A percentile compares a stretch with the other conserved stretches of the same genome.
These are phyloP conservation scores for Synodontis membranacea DNA, from an alignment of 2,113 vertebrate genomes.

Conservation along the genomic window DNA sequence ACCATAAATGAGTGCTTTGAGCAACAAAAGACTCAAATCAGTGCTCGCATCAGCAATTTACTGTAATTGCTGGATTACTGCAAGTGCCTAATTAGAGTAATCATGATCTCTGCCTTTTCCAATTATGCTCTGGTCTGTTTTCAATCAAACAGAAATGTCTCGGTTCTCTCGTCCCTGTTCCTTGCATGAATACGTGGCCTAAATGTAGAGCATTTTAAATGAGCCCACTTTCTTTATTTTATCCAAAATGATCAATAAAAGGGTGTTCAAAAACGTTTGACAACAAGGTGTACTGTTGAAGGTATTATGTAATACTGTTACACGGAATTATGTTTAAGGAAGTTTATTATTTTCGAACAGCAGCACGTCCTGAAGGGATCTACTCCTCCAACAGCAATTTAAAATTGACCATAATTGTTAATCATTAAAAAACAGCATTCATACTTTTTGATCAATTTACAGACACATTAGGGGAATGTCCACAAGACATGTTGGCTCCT, in stretches of 20 bases:
- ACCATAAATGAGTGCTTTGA: not conserved
- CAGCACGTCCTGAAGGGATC: no score
- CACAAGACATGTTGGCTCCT: not conserved
- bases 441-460: no score
- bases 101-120: not conserved
- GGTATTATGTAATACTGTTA: no score
- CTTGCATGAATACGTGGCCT: not conserved
- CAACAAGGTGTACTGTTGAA: no score
- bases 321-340: no score
- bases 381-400: not conserved
- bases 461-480: not conserved
- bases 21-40: not conserved
- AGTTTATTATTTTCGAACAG: no score
- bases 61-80: not conserved
- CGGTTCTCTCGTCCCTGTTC: not conserved
- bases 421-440: not conserved
- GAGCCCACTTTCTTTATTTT: not conserved
- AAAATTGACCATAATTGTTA: not conserved
- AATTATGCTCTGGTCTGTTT: not conserved
- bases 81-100: not conserved
- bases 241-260: not conserved
- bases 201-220: not conserved
- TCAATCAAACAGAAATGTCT: not conserved
- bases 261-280: not conserved
- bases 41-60: not conserved